These are phyloP conservation scores for Heteromurus nitidus DNA, from an alignment of 2,888 invertebrate genomes.

Conservation along the genomic window DNA sequence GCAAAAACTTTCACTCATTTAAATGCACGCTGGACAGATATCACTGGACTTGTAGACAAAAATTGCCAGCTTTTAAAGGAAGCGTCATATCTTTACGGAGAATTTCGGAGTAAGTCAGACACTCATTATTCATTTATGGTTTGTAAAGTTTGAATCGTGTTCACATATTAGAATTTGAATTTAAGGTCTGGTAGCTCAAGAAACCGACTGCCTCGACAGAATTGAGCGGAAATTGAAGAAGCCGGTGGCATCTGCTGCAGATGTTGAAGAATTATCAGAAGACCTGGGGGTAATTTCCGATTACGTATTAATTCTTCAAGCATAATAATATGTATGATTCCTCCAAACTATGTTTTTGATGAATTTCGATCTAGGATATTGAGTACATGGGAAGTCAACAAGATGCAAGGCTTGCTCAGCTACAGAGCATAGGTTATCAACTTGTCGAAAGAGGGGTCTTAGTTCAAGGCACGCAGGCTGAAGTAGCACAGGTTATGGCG, in stretches of 20 bases:
- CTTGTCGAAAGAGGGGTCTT: slow-evolving; percentile 86
- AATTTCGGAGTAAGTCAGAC: slow-evolving; percentile 78
- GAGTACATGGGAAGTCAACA: slow-evolving; percentile 87
- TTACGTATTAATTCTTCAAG: no score
- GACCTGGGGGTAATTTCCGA: slow-evolving; percentile 87
- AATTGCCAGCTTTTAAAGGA: slow-evolving; percentile 81
- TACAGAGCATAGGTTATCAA: slow-evolving; percentile 85
- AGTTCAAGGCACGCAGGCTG: slow-evolving; percentile 81
- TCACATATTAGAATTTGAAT: not conserved
- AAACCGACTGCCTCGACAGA: slow-evolving; percentile 87
- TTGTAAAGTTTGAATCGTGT: slow-evolving; percentile 75
- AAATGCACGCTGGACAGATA: slow-evolving; percentile 84
- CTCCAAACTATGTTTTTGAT: no score
- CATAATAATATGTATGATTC: no score
- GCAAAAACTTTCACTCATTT: slow-evolving; percentile 82
- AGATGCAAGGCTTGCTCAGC: slow-evolving; percentile 82
- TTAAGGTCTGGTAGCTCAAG: slow-evolving; percentile 84
- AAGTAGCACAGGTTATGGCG: slow-evolving; percentile 81
- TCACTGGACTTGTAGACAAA: slow-evolving; percentile 83
- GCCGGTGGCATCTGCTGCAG: slow-evolving; percentile 83
- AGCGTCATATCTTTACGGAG: slow-evolving; percentile 86
- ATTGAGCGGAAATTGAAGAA: slow-evolving; percentile 85
- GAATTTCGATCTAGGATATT: slow-evolving; percentile 83
- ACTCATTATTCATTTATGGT: slow-evolving; percentile 25
- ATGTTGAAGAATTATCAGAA: slow-evolving; percentile 94